Evolutionary conservation across 2,113 vertebrate genomes (phyloP), one percentile per base, ranked within the genome.

Genomic region (Heteronetta atricapilla): DNA sequence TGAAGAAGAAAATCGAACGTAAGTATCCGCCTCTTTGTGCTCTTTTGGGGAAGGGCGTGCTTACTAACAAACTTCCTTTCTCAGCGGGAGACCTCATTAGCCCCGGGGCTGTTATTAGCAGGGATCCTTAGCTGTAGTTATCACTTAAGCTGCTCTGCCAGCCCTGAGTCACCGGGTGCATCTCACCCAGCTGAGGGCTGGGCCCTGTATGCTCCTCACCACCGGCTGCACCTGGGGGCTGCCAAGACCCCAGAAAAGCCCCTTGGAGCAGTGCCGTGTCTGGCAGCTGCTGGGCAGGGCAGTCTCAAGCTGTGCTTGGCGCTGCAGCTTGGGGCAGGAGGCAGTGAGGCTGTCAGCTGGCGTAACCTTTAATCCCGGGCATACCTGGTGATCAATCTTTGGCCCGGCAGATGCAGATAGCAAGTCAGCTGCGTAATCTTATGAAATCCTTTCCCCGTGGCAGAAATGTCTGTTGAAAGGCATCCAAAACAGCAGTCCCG

Each of bases 1-100:
- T 99, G 98, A 99, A 98, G 98, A 99, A 97, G 96, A 99, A 99
- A 97, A 99, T 99, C 0, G 98, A 98, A 96, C 97, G 99, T 99
- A 97, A 99, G 98, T 98, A 96, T 42, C 2, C 55, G 19, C 36
- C 20, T 23, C 64, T 40, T 20, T 22, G 40, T 55, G 25, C 1
- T 40, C 50, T 44, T 58, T 3, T 0, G 18, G 82, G 87, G 82
- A 74, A 81, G 86, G 86, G 75, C 76, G 5, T 0, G 2, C 38
- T 8, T 66, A 28, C 79, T 90, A 22, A 59, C 67, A 0, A 3
- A 11, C 34, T 75, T 59, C 52, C 68, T 42, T 60, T 58, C n/a
- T 53, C 81, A 9, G 50, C 1, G 3, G 63, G 62, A 64, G 59
- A 90, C 81, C 90, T 68, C 68, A 10, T 89, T 76, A 93, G 64